These are phyloP conservation scores for Phengaris alcon DNA, from an alignment of 2,888 invertebrate genomes.

Conservation along the genomic window DNA sequence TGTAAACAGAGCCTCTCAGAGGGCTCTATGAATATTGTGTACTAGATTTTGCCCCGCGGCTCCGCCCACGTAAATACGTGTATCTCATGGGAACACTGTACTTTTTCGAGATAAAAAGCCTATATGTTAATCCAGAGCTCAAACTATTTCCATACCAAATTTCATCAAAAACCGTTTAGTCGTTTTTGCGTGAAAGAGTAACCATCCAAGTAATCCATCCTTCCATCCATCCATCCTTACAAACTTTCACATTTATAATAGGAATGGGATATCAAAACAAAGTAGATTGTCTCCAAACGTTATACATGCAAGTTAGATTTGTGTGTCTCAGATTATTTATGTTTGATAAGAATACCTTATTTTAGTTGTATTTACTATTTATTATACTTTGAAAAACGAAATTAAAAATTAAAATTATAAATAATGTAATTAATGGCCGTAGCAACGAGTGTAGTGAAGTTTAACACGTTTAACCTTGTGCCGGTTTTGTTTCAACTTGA, in stretches of 20 bases:
- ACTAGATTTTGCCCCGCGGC: too few relatives aligned
- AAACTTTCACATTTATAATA: too few relatives aligned
- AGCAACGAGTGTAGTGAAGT: slow-evolving; percentile 4
- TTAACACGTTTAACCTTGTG: slow-evolving; percentile 13
- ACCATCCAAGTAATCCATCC: too few relatives aligned
- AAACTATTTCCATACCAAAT: too few relatives aligned
- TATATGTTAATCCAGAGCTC: too few relatives aligned
- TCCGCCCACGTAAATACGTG: too few relatives aligned
- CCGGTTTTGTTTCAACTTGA: slow-evolving; percentile 13
- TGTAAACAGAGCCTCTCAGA: background rate
- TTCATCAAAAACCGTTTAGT: too few relatives aligned
- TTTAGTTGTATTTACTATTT: background rate
- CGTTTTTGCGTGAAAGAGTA: too few relatives aligned
- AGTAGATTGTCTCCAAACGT: background rate
- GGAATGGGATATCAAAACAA: background rate
- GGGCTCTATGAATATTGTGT: slow-evolving; percentile 2
- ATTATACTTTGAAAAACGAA: background rate
- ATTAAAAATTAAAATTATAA: background rate
- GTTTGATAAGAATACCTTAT: background rate
- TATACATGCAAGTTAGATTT: background rate
- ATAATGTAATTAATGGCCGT: background rate
- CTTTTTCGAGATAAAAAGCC: too few relatives aligned
- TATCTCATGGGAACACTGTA: too few relatives aligned
- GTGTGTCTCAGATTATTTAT: too few relatives aligned
- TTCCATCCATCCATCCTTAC: too few relatives aligned